These are phyloP conservation scores for Trematomus bernacchii DNA, from an alignment of 2,797 vertebrate species.

Conservation along the genomic window DNA sequence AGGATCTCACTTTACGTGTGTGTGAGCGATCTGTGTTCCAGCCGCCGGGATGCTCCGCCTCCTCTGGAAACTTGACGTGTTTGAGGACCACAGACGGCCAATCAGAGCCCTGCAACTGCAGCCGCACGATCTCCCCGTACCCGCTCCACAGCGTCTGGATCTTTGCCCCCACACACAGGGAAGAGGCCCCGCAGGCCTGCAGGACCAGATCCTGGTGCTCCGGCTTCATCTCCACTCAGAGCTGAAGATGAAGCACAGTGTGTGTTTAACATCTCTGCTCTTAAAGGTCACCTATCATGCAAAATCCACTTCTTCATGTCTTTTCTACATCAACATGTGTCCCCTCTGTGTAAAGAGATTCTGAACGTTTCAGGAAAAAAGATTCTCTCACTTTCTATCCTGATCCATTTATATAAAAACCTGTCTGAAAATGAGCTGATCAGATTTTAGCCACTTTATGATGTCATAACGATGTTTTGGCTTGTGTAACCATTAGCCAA, in stretches of 20 bases:
- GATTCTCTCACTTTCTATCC: no score
- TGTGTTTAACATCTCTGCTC: not conserved
- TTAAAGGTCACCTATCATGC: no score
- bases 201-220: conserved; percentile 81
- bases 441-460: no score
- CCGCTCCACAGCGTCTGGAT: conserved; percentile 87
- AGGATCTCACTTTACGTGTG: conserved; percentile 83
- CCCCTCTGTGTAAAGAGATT: no score
- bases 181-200: conserved; percentile 74
- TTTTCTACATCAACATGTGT: no score
- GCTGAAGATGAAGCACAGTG: not conserved
- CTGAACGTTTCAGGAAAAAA: no score
- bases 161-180: conserved; percentile 69
- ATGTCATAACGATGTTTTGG: no score
- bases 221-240: conserved; percentile 76
- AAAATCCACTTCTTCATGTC: no score
- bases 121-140: conserved; percentile 83
- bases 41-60: conserved; percentile 68
- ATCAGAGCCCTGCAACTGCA: conserved; percentile 79
- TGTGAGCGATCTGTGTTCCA: conserved; percentile 82
- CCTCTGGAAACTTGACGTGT: conserved; percentile 80
- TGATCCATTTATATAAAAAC: no score
- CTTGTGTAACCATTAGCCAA: no score
- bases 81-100: conserved; percentile 82
- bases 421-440: no score